Percentiles rank a stretch among this genome's conserved stretches.
phyloP scores from a whole-genome alignment of 2,113 vertebrate genomes.

The Columba janthina region DNA sequence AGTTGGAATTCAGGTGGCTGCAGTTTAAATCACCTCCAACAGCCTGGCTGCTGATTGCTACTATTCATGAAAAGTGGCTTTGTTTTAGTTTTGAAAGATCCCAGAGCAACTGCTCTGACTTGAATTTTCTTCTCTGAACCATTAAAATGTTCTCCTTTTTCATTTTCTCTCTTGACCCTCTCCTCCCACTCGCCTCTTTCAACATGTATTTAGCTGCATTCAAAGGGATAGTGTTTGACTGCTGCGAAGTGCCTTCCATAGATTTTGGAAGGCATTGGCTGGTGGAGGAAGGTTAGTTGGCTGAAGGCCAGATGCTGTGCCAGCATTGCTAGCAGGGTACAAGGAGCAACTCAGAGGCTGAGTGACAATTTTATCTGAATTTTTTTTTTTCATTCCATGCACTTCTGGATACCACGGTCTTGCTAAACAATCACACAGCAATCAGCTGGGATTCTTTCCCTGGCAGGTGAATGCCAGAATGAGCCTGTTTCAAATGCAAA shows the following conservation, averaged over 20 bases:
- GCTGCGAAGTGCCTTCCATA: not conserved
- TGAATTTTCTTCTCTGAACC: not conserved
- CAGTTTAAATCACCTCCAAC: not conserved
- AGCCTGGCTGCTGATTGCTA: conserved; percentile 1
- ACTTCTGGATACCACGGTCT: not conserved
- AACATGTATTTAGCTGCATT: not conserved
- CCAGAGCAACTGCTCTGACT: not conserved
- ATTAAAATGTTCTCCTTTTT: not conserved
- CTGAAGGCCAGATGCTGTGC: not conserved
- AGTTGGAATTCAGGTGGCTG: not conserved
- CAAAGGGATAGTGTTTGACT: not conserved
- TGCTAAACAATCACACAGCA: not conserved
- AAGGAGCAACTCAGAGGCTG: not conserved
- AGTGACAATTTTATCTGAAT: not conserved
- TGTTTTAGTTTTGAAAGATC: conserved; percentile 18
- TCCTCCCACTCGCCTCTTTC: not conserved
- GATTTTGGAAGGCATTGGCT: not conserved
- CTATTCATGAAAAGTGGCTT: conserved; percentile 15
- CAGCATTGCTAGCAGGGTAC: not conserved
- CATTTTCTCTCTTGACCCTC: not conserved
- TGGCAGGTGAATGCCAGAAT: not conserved
- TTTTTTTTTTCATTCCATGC: rapidly evolving
- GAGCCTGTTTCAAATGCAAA: not conserved
- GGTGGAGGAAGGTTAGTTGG: not conserved
- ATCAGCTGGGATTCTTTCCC: not conserved